Percentiles rank a stretch among this genome's conserved stretches.
phyloP scores from a whole-genome alignment of 2,797 vertebrate genomes.

The Diplodus sargus region DNA sequence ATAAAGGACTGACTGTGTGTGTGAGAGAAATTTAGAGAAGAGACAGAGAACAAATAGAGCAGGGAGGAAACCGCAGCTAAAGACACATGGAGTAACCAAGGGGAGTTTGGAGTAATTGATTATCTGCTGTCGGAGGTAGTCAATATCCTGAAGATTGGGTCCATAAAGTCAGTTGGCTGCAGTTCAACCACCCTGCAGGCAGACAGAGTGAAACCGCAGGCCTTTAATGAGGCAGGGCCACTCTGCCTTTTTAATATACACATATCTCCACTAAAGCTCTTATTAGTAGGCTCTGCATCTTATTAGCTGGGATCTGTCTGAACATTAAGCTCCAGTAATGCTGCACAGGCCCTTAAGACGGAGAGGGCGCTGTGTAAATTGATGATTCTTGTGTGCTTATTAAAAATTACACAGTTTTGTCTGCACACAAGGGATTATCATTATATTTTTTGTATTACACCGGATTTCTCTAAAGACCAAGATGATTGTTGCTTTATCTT shows the following conservation, averaged over 20 bases:
- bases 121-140: constrained; percentile 48
- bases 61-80: constrained; percentile 39
- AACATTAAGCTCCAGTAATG: constrained; percentile 67
- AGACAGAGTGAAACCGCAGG: constrained; percentile 29
- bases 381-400: constrained; percentile 50
- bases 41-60: constrained; percentile 18
- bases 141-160: constrained; percentile 52
- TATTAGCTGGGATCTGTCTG: constrained; percentile 58
- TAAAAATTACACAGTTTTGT: constrained; percentile 47
- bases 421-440: constrained; percentile 45
- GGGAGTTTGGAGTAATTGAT: constrained; percentile 63
- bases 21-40: constrained; percentile 28
- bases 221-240: constrained; percentile 48
- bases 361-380: constrained; percentile 35
- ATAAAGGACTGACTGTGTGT: constrained; percentile 4
- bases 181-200: constrained; percentile 42
- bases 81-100: constrained; percentile 36
- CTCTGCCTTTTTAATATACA: constrained; percentile 56
- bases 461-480: constrained; percentile 28
- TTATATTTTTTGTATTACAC: constrained; percentile 23
- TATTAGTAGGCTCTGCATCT: constrained; percentile 64
- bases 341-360: constrained; percentile 48
- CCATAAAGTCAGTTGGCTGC: constrained; percentile 55
- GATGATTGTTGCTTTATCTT: constrained; percentile 15
- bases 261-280: constrained; percentile 62